phyloP scores from a whole-genome alignment of 1,140 invertebrate genomes.

The Atta texana region DNA sequence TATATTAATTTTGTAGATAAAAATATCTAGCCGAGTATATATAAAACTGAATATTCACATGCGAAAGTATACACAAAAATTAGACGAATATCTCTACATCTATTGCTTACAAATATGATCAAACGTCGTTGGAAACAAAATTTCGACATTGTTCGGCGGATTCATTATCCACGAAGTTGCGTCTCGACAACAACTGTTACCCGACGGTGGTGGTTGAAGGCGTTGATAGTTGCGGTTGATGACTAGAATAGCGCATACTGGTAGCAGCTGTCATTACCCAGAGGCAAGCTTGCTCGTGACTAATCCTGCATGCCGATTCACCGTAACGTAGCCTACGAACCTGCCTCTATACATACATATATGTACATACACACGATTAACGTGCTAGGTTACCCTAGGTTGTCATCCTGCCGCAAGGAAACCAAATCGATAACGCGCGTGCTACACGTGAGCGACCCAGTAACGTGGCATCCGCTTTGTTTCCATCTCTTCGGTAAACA shows the following conservation, averaged over 20 bases:
- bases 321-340: conserved; percentile 76
- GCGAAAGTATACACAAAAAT: neutral
- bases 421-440: conserved; percentile 82
- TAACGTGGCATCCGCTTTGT: conserved; percentile 46
- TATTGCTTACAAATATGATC: neutral
- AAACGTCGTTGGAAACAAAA: conserved; percentile 26
- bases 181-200: conserved; percentile 56
- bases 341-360: conserved; percentile 60
- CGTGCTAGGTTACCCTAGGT: conserved; percentile 79
- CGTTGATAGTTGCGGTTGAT: conserved; percentile 75
- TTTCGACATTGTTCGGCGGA: conserved; percentile 43
- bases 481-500: conserved; percentile 9
- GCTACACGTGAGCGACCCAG: conserved; percentile 79
- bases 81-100: neutral
- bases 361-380: conserved; percentile 77
- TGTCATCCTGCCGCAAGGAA: conserved; percentile 80
- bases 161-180: conserved; percentile 57
- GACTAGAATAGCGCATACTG: conserved; percentile 74
- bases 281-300: conserved; percentile 82
- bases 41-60: neutral
- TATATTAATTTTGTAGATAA: neutral
- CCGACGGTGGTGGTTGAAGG: conserved; percentile 66
- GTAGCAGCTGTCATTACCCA: conserved; percentile 85
- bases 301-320: conserved; percentile 83
- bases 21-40: neutral